phyloP scores from a whole-genome alignment of 1,140 invertebrate species.

The Cotesia glomerata region DNA sequence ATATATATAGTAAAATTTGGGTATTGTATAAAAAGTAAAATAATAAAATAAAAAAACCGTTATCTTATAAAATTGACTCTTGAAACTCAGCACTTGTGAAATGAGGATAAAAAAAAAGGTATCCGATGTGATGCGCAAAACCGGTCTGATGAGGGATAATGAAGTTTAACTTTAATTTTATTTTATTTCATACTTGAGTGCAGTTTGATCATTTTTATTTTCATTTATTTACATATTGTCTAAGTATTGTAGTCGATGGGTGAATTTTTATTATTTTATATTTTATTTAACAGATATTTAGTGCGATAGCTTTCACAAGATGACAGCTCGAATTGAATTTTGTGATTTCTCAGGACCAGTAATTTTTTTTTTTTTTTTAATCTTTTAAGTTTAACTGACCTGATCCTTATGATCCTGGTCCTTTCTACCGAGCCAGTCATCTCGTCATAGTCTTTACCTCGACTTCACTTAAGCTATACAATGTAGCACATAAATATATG shows the following conservation, averaged over 20 bases:
- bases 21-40: slow-evolving; percentile 10
- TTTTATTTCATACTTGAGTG: not conserved
- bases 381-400: slow-evolving; percentile 6
- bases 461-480: not conserved
- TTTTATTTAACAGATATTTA: too few species aligned
- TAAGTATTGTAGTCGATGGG: too few species aligned
- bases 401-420: not conserved
- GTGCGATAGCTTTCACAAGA: too few species aligned
- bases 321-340: slow-evolving; percentile 3
- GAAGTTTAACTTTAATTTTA: slow-evolving; percentile 1
- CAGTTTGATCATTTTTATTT: not conserved
- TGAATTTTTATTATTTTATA: too few species aligned
- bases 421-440: not conserved
- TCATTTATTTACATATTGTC: too few species aligned
- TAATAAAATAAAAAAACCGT: slow-evolving; percentile 9
- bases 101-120: not conserved
- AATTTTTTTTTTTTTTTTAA: not conserved
- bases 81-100: slow-evolving; percentile 9
- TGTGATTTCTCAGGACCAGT: not conserved
- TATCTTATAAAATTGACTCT: slow-evolving; percentile 2
- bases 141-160: slow-evolving; percentile 10
- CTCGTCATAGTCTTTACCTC: not conserved
- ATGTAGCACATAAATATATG: too few species aligned
- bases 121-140: not conserved
- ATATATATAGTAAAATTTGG: slow-evolving; percentile 5